Conservation (phyloP, 1,140 invertebrate species). For the Zaprionus ghesquierei region DNA sequence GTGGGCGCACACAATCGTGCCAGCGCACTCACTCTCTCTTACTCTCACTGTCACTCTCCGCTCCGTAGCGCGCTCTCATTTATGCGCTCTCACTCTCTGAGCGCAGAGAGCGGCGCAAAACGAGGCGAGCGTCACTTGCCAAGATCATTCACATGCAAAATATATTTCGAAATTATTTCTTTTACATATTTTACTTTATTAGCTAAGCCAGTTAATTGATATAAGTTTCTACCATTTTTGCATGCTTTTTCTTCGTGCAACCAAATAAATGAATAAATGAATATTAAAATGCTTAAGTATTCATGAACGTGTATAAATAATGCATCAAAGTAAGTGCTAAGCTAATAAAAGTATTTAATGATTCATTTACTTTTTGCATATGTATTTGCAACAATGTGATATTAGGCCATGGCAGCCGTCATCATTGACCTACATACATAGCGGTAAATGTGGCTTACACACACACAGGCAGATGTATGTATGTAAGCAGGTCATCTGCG, state of each 20-base stretch:
- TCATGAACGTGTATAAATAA: too few relatives aligned
- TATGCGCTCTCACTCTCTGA: background rate
- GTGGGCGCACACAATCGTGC: background rate
- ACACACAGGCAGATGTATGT: background rate
- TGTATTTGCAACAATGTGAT: background rate
- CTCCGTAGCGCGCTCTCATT: background rate
- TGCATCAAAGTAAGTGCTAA: background rate
- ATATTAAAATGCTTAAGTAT: too few relatives aligned
- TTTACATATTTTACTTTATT: background rate
- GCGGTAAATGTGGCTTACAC: slow-evolving; percentile 12
- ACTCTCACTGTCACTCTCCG: background rate
- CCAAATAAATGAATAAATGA: background rate
- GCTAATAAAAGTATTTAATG: background rate
- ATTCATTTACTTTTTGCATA: background rate
- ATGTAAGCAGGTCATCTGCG: slow-evolving; percentile 26
- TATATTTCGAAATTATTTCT: background rate
- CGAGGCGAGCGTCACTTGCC: background rate
- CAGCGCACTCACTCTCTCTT: background rate
- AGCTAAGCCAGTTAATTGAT: too few relatives aligned
- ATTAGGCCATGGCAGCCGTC: background rate
- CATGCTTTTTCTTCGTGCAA: background rate
- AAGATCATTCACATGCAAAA: slow-evolving; percentile 28
- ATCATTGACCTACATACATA: slow-evolving; percentile 41
- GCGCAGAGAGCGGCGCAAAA: background rate
- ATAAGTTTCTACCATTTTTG: too few relatives aligned